Evolutionary conservation across 2,797 vertebrate species (phyloP).

Genomic region (Myripristis jacobus): DNA sequence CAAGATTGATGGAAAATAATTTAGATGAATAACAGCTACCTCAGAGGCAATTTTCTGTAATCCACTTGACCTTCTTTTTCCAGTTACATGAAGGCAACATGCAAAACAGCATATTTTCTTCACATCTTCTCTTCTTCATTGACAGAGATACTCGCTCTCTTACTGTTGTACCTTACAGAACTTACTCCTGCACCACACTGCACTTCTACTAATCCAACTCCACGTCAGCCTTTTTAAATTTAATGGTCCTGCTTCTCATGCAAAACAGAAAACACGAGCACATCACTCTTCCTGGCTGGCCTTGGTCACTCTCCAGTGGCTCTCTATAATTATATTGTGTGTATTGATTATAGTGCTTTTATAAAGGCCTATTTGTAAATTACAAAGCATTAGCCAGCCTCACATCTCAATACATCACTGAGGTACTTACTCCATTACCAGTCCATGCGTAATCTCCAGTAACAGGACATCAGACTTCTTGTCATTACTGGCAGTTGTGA

Average conservation of each 20-base stretch:
- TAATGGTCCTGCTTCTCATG: not conserved
- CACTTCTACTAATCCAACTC: not conserved
- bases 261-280: not conserved
- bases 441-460: constrained; percentile 13
- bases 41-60: not conserved
- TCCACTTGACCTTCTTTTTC: not conserved
- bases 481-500: constrained; percentile 26
- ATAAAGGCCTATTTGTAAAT: constrained; percentile 12
- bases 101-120: too few species aligned
- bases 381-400: constrained; percentile 11
- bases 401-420: not conserved
- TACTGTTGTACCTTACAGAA: too few species aligned
- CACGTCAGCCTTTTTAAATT: not conserved
- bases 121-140: too few species aligned
- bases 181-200: not conserved
- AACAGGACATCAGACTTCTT: constrained; percentile 25
- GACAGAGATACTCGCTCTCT: too few species aligned
- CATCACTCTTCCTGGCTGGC: too few species aligned
- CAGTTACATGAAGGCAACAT: too few species aligned
- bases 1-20: not conserved
- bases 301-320: constrained; percentile 1
- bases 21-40: too few species aligned
- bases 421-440: constrained; percentile 20
- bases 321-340: not conserved
- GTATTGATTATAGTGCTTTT: not conserved